Conservation (phyloP, 1,140 invertebrate species). For the Nebria ingens region DNA sequence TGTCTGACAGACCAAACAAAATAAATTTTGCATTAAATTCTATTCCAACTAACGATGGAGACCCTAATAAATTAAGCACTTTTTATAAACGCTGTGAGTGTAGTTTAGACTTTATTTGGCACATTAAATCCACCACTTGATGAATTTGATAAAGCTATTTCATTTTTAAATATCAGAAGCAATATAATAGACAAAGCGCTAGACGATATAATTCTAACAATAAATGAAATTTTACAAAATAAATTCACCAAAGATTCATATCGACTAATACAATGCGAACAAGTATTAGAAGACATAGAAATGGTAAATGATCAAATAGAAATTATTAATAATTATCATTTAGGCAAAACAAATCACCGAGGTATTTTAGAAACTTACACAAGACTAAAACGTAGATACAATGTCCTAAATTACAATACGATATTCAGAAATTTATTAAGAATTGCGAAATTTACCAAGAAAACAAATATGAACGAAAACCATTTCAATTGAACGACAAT, state of each 20-base stretch:
- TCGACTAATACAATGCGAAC: conserved; percentile 21
- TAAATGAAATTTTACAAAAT: neutral
- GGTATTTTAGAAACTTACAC: conserved; percentile 30
- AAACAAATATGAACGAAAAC: conserved; percentile 27
- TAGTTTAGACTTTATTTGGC: neutral
- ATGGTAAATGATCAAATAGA: conserved; percentile 23
- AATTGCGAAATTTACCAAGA: conserved; percentile 22
- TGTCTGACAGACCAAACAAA: neutral
- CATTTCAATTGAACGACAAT: conserved; percentile 22
- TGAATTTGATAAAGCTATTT: neutral
- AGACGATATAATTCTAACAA: neutral
- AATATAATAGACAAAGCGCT: neutral
- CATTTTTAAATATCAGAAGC: neutral
- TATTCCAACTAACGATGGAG: neutral
- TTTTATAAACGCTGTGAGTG: neutral
- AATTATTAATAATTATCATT: conserved; percentile 27
- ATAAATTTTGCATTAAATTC: neutral
- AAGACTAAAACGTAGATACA: conserved; percentile 29
- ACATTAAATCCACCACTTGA: neutral
- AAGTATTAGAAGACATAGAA: conserved; percentile 23
- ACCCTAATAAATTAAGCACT: neutral
- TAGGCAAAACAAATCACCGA: conserved; percentile 27
- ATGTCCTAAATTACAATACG: conserved; percentile 30
- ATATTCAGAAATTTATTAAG: conserved; percentile 21
- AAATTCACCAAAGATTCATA: conserved; percentile 13